Evolutionary conservation across 2,888 invertebrate genomes (phyloP).

Genomic region (Catotricha subobsoleta): DNA sequence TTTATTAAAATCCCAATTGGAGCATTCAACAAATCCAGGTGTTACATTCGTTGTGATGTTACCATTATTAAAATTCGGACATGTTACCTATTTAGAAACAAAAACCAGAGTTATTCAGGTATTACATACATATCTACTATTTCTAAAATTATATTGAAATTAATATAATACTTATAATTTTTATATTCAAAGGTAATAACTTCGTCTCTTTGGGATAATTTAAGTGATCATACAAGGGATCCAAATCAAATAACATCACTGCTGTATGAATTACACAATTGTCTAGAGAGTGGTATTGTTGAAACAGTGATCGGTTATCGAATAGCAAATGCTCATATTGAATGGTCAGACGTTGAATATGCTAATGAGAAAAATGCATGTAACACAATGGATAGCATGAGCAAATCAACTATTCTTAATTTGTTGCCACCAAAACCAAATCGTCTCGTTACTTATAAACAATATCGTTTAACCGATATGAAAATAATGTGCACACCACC

Average conservation of each 20-base stretch:
- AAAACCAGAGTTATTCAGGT: constrained; percentile 46
- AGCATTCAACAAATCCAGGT: constrained; percentile 28
- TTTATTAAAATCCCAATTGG: constrained; percentile 27
- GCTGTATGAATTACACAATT: constrained; percentile 59
- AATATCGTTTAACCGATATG: constrained; percentile 23
- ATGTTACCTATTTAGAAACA: constrained; percentile 46
- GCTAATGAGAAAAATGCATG: neutral
- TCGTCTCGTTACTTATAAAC: constrained; percentile 19
- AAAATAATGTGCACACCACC: constrained; percentile 24
- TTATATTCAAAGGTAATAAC: constrained; percentile 33
- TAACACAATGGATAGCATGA: no score
- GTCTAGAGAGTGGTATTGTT: constrained; percentile 40
- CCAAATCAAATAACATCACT: constrained; percentile 37
- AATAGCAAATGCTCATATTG: constrained; percentile 21
- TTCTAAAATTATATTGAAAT: no score
- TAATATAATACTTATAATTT: neutral
- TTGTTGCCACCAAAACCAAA: neutral
- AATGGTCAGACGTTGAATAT: constrained; percentile 11
- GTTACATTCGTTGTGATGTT: constrained; percentile 49
- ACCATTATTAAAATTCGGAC: constrained; percentile 46
- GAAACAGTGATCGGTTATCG: constrained; percentile 47
- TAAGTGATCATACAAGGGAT: constrained; percentile 31
- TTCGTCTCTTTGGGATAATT: constrained; percentile 51
- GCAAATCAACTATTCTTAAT: neutral
- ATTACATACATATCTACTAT: neutral